Base-by-base conservation (phyloP, 2,797 vertebrate species). In the Scolopax rusticola region DNA sequence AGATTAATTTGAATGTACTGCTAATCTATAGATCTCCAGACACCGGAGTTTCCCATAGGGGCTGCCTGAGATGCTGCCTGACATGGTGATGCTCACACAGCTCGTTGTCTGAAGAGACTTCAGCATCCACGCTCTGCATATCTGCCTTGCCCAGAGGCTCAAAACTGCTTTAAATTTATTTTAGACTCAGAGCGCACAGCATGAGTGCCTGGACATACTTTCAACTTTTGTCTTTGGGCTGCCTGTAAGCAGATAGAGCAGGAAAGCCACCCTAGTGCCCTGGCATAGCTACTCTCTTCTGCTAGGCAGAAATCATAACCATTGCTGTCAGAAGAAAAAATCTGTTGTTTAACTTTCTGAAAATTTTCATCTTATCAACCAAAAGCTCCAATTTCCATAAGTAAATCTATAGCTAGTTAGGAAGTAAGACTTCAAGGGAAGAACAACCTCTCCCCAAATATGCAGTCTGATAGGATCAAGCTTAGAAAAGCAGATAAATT, bases 1-100 rank as follows among this genome's bases (percentile, higher is more conserved):
- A 91, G 89, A 91, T 91, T 95, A 97, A 96, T 97, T 93, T 95
- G 91, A 92, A 97, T 94, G 83, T 95, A 68, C 74, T 90, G 68
- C 91, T 97, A 95, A 97, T 97, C 94, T 96, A 28, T 53, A 95
- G 74, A 87, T 84, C 94, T 95, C 93, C 89, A 94, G 71, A 64
- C 89, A 70, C 80, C 0, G 0, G 56, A 48, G 85, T 68, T 96
- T 77, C 82, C 94, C 80, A 1, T 1, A 79, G 67, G 90, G 79
- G 23, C 47, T 93, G 80, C 27, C 89, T 81, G 86, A 89, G 75
- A 32, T 5, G 12, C 79, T 75, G 92, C 94, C 80, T 89, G 87
- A 91, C 77, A 75, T 60, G 74, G 70, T 15, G 51, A n/a, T 90
- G 84, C 83, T 97, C 70, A 41, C 61, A 73, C 23, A 76, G 61